Evolutionary conservation across 2,797 vertebrate genomes (phyloP).

Genomic region (Onychomys torridus): DNA sequence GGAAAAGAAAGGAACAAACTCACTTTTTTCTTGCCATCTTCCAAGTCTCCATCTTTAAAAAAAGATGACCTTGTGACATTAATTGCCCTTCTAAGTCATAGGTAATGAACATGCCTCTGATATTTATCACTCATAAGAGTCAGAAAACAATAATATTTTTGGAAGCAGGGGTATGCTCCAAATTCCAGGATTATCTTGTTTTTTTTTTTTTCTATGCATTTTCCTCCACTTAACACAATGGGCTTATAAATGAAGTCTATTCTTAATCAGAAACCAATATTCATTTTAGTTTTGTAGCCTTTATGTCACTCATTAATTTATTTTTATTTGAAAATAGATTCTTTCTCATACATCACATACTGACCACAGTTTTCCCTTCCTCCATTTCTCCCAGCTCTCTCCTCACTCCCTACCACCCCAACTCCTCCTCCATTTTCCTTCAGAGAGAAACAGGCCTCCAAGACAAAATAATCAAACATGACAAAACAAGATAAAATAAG

Average conservation of each 20-base stretch:
- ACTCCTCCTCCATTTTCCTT: not conserved
- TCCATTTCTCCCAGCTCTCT: not conserved
- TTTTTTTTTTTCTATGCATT: not conserved
- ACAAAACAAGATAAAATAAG: not conserved
- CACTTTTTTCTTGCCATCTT: not conserved
- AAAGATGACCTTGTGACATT: not conserved
- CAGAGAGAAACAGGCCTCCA: not conserved
- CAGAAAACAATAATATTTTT: not conserved
- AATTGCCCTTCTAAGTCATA: not conserved
- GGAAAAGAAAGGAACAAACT: not conserved
- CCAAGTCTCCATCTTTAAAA: not conserved
- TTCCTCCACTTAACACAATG: not conserved
- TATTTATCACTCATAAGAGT: not conserved
- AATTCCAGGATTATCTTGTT: not conserved
- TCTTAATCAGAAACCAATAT: not conserved
- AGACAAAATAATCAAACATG: not conserved
- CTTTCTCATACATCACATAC: not conserved
- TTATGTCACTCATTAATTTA: not conserved
- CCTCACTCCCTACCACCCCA: fast-evolving
- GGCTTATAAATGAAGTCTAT: not conserved
- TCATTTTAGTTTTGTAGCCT: not conserved
- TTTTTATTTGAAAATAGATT: not conserved
- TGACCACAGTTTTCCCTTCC: not conserved
- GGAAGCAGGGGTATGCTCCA: not conserved
- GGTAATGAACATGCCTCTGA: not conserved